Conservation (phyloP, 2,113 vertebrate genomes). For the Entomyzon cyanotis region DNA sequence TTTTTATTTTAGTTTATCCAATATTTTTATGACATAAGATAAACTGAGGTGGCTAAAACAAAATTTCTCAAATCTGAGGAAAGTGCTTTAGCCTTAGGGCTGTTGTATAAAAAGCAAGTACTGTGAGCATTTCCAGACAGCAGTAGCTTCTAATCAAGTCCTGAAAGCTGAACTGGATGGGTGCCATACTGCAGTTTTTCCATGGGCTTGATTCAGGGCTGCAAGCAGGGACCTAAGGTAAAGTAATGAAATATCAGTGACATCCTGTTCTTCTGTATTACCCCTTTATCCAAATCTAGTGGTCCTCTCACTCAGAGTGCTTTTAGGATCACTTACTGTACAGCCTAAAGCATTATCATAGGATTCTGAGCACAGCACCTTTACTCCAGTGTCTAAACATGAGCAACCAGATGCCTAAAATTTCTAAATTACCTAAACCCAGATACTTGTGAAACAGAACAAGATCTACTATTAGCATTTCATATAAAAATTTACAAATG, state of each 20-base stretch:
- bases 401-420: background rate
- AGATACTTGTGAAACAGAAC: background rate
- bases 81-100: background rate
- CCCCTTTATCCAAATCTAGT: background rate
- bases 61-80: background rate
- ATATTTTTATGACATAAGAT: background rate
- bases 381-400: background rate
- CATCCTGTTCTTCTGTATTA: background rate
- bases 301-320: background rate
- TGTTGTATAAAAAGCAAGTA: background rate
- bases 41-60: background rate
- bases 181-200: background rate
- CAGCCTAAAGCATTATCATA: background rate
- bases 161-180: background rate
- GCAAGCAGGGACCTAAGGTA: background rate
- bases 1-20: background rate
- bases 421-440: background rate
- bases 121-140: background rate
- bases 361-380: background rate
- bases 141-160: background rate
- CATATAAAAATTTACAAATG: background rate
- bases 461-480: background rate
- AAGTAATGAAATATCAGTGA: background rate
- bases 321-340: background rate
- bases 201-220: background rate